These are phyloP conservation scores for Conopomorpha cramerella DNA, from an alignment of 1,140 invertebrate genomes.

Conservation along the genomic window DNA sequence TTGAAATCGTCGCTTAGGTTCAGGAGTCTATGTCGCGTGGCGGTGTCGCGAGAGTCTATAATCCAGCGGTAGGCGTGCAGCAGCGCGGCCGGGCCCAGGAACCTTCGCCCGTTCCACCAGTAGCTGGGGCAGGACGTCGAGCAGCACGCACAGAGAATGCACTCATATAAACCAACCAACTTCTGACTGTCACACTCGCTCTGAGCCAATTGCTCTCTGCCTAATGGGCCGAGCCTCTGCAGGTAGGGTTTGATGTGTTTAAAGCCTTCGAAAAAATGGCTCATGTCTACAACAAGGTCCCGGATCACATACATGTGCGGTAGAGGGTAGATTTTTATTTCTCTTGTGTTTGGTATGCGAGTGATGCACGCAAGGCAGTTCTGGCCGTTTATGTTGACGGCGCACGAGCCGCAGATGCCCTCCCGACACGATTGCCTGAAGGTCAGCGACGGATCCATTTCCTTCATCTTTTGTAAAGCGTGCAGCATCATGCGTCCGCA, in stretches of 20 bases:
- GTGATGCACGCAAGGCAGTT: constrained; percentile 87
- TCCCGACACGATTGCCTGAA: constrained; percentile 85
- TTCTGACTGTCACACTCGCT: constrained; percentile 70
- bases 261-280: constrained; percentile 85
- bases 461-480: constrained; percentile 86
- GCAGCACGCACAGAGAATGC: constrained; percentile 88
- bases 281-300: constrained; percentile 89
- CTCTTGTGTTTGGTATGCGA: constrained; percentile 48
- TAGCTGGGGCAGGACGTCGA: constrained; percentile 85
- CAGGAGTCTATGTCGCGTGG: constrained; percentile 65
- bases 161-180: constrained; percentile 80
- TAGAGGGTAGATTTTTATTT: constrained; percentile 80
- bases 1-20: constrained; percentile 73
- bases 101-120: constrained; percentile 76
- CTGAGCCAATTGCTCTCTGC: constrained; percentile 67
- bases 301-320: constrained; percentile 93
- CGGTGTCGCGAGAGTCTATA: constrained; percentile 78
- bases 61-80: constrained; percentile 69
- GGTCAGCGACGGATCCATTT: constrained; percentile 81
- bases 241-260: constrained; percentile 85
- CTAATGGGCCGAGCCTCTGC: constrained; percentile 61
- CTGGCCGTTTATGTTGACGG: constrained; percentile 85
- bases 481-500: constrained; percentile 87
- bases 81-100: constrained; percentile 33
- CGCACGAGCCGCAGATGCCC: constrained; percentile 90